These are phyloP conservation scores for Trogon melanurus DNA, from an alignment of 2,113 vertebrate species.

Conservation along the genomic window DNA sequence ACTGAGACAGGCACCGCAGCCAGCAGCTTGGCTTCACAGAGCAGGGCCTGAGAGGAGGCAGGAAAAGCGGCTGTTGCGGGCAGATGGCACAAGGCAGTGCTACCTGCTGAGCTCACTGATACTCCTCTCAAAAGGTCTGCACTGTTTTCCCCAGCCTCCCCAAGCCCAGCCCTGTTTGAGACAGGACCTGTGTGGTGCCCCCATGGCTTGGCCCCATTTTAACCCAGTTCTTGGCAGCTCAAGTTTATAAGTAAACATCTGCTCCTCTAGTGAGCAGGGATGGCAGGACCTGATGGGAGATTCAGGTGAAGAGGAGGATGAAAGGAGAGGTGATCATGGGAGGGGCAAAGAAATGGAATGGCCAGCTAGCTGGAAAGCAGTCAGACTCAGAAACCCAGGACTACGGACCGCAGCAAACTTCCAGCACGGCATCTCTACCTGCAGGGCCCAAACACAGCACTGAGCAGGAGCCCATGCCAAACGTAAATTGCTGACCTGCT, in stretches of 20 bases:
- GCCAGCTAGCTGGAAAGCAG: neutral
- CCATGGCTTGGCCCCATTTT: fast-evolving
- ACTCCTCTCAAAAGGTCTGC: neutral
- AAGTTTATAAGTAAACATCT: neutral
- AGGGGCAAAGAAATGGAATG: neutral
- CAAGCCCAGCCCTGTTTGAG: neutral
- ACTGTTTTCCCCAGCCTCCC: neutral
- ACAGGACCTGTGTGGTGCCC: neutral
- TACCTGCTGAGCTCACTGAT: neutral
- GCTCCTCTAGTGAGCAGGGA: neutral
- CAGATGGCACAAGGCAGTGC: neutral
- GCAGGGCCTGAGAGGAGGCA: neutral
- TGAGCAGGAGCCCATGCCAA: neutral
- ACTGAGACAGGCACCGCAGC: neutral
- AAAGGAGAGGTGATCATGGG: neutral
- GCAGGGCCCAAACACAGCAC: fast-evolving
- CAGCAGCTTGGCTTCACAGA: neutral
- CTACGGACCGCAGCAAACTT: neutral
- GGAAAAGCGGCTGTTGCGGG: neutral
- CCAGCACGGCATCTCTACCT: neutral
- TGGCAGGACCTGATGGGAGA: neutral
- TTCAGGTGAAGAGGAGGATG: neutral
- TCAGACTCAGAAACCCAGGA: neutral
- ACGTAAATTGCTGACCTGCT: neutral
- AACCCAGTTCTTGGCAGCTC: neutral